A percentile compares a stretch with the other conserved stretches of the same genome.
phyloP scores from a whole-genome alignment of 2,113 vertebrate species.

The Bungarus multicinctus region DNA sequence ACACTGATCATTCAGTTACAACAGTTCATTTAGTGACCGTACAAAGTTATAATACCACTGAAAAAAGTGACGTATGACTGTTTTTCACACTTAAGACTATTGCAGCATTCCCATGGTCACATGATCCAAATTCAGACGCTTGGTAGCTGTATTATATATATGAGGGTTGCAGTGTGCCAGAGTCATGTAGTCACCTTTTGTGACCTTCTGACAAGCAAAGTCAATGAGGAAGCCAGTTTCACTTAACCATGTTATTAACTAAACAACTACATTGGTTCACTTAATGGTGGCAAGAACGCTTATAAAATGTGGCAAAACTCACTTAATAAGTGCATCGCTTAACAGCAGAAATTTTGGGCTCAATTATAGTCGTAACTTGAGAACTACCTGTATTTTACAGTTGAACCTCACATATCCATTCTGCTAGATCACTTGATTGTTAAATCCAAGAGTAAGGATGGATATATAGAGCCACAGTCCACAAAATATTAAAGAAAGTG shows the following conservation, averaged over 20 bases:
- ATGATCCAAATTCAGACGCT: not conserved
- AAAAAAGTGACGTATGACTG: not conserved
- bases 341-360: no score
- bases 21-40: not conserved
- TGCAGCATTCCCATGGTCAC: not conserved
- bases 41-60: not conserved
- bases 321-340: no score
- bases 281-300: no score
- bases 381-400: not conserved
- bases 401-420: not conserved
- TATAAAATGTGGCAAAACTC: no score
- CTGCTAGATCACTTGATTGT: not conserved
- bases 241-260: no score
- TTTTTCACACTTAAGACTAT: not conserved
- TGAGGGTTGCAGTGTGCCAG: not conserved
- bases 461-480: not conserved
- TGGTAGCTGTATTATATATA: not conserved
- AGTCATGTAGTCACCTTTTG: not conserved
- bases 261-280: no score
- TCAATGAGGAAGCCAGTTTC: no score
- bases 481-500: constrained; percentile 15
- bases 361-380: no score
- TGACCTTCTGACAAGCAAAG: no score
- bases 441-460: not conserved
- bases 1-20: not conserved